phyloP scores from a whole-genome alignment of 2,113 vertebrate genomes.

The Illadopsis cleaveri region DNA sequence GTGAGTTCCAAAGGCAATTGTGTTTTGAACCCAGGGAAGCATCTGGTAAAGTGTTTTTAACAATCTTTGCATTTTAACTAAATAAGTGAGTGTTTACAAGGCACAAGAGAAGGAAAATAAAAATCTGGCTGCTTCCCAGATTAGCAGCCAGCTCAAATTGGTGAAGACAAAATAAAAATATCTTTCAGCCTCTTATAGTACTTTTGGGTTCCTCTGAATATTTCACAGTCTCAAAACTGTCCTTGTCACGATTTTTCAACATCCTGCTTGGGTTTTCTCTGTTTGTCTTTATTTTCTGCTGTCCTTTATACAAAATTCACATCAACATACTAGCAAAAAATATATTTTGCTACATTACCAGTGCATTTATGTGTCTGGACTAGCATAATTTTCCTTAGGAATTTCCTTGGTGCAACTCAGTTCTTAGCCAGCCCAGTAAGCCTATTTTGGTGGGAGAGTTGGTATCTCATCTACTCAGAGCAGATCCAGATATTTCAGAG shows the following conservation, averaged over 20 bases:
- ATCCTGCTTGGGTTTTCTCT: background rate
- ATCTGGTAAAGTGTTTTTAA: constrained; percentile 41
- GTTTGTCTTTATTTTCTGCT: background rate
- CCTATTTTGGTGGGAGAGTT: background rate
- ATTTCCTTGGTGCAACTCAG: background rate
- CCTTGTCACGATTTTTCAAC: background rate
- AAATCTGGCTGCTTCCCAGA: constrained; percentile 37
- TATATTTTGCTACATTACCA: background rate
- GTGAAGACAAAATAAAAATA: constrained; percentile 38
- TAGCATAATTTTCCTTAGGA: background rate
- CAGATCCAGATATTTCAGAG: background rate
- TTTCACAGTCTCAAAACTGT: background rate
- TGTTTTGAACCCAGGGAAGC: constrained; percentile 47
- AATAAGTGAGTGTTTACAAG: constrained; percentile 55
- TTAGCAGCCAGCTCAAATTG: constrained; percentile 19
- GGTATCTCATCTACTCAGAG: background rate
- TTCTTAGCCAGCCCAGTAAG: background rate
- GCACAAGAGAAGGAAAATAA: constrained; percentile 45
- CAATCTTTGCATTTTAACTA: constrained; percentile 54
- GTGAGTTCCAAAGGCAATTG: background rate
- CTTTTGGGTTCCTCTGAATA: background rate
- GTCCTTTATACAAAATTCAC: background rate
- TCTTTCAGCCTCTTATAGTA: background rate
- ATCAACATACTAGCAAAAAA: background rate
- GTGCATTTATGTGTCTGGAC: background rate